phyloP scores from a whole-genome alignment of 1,140 invertebrate species.

The Schlechtendalia chinensis region DNA sequence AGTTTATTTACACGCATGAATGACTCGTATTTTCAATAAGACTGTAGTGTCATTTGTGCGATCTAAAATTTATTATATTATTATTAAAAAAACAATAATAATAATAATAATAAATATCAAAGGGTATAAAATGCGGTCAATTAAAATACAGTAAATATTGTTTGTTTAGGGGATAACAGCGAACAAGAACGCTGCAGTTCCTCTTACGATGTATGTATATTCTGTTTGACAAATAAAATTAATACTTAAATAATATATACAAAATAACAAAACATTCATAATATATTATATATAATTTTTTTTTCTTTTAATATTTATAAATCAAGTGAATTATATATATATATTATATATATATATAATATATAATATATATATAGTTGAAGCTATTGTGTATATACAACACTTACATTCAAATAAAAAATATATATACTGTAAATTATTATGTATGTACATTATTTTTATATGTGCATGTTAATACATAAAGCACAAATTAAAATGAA shows the following conservation, averaged over 20 bases:
- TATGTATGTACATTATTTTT: conserved; percentile 4
- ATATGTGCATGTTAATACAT: conserved; percentile 7
- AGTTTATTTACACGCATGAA: no score
- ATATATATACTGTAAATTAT: conserved; percentile 36
- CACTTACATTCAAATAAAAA: conserved; percentile 18
- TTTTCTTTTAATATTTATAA: background rate
- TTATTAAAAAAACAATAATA: no score
- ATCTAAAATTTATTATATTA: no score
- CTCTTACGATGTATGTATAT: conserved; percentile 46
- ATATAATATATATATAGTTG: conserved; percentile 7
- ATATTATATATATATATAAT: no score
- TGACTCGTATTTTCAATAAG: no score
- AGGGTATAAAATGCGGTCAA: no score
- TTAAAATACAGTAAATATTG: no score
- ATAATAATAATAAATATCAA: no score
- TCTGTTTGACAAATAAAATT: conserved; percentile 30
- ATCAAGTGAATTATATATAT: background rate
- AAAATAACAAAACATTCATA: background rate
- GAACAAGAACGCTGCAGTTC: conserved; percentile 5
- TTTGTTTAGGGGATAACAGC: conserved; percentile 3
- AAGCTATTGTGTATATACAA: conserved; percentile 34
- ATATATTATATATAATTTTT: conserved; percentile 15
- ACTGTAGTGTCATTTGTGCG: no score
- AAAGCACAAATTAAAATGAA: conserved; percentile 18
- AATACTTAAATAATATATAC: background rate